These are phyloP conservation scores for Asarcornis scutulata DNA, from an alignment of 2,113 vertebrate genomes.

Conservation along the genomic window DNA sequence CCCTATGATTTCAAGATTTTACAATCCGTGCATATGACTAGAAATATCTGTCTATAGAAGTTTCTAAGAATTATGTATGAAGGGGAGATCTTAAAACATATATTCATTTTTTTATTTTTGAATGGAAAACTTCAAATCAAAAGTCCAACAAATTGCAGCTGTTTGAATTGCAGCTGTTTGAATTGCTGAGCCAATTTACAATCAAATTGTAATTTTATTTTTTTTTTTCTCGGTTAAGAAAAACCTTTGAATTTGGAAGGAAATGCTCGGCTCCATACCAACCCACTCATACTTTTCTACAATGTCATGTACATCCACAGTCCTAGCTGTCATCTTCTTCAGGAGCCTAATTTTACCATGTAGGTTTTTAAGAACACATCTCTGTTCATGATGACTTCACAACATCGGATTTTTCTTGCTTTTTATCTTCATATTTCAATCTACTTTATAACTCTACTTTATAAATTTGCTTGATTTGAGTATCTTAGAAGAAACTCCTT, in stretches of 20 bases:
- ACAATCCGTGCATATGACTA: neutral
- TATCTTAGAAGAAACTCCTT: constrained; percentile 10
- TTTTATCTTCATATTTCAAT: neutral
- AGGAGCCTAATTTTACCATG: neutral
- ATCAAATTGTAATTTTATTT: neutral
- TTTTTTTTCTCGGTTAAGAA: neutral
- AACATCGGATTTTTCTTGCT: neutral
- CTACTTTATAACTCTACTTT: neutral
- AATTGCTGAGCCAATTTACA: constrained; percentile 12
- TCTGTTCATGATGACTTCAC: neutral
- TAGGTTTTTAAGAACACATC: neutral
- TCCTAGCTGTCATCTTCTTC: neutral
- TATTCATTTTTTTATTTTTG: neutral
- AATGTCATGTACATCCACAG: neutral
- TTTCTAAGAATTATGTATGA: neutral
- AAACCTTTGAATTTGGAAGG: neutral
- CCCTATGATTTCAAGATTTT: constrained; percentile 12
- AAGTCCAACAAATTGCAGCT: neutral
- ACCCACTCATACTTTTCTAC: neutral
- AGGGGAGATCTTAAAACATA: neutral
- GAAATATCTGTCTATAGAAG: neutral
- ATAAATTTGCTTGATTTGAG: neutral
- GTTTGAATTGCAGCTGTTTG: neutral
- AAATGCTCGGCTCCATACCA: neutral
- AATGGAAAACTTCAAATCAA: constrained; percentile 17